Percentiles rank a stretch among this genome's conserved stretches.
These are phyloP conservation scores for Serinus canaria DNA, from an alignment of 2,113 vertebrate genomes.

Conservation along the genomic window DNA sequence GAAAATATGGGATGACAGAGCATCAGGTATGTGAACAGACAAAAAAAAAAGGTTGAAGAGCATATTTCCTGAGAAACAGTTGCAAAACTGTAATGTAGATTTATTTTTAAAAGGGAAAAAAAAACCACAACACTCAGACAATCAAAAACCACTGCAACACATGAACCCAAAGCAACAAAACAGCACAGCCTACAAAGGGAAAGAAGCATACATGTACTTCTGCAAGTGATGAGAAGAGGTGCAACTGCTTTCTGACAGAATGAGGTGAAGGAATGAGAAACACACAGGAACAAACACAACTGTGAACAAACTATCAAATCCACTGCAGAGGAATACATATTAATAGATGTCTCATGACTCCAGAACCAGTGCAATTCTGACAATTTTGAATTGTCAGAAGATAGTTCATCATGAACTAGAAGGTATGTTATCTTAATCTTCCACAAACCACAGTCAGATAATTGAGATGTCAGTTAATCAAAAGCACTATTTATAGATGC, in stretches of 20 bases:
- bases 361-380: background rate
- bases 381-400: background rate
- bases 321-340: background rate
- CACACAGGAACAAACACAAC: background rate
- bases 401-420: background rate
- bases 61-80: background rate
- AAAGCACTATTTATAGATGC: slow-evolving; percentile 12
- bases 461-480: background rate
- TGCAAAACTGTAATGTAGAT: background rate
- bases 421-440: background rate
- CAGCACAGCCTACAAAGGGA: background rate
- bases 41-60: background rate
- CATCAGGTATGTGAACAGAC: background rate
- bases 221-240: background rate
- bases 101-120: background rate
- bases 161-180: background rate
- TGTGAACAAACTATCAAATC: background rate
- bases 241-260: slow-evolving; percentile 25
- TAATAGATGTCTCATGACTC: background rate
- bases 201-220: background rate
- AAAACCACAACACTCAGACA: background rate
- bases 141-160: background rate
- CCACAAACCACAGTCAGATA: background rate
- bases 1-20: background rate
- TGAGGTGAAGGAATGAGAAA: background rate